Evolutionary conservation across 2,888 invertebrate species (phyloP), one percentile per base, ranked within the genome.

Genomic region (Mesopsocus fuscifrons): DNA sequence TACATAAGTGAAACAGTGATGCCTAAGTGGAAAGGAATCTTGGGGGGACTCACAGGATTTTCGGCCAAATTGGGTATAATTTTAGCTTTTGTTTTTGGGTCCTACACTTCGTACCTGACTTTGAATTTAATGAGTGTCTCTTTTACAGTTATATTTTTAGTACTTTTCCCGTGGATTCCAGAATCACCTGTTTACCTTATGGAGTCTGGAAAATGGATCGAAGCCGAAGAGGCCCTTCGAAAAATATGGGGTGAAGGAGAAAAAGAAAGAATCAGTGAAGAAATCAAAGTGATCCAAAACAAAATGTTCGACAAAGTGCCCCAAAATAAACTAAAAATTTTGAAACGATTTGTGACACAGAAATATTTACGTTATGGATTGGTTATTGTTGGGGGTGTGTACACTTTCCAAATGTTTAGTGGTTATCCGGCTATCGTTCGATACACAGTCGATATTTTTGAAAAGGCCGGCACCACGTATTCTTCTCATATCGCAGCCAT

Each of bases 1-100:
- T 71, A 68, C 51, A 64, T 68, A 18, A 66, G 69, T 1, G 79
- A 79, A 56, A 66, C 73, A 0, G 64, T 73, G 1, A 69, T 72
- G 15, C 60, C 61, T 50, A 53, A 57, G 44, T 51, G 67, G 21
- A 55, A 74, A 49, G 74, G 74, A 0, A 53, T 65, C 6, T 53
- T 74, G 3, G 71, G 72, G 1, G 63, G 69, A 2, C 59, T 69
- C 51, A 66, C 69, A 45, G 65, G 68, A 42, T 53, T 69, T 17
- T 54, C 57, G 30, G 55, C 67, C 21, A 69, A 69, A 1, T 52
- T 58, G 0, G 68, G 68, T 1, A 66, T 66, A 33, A 52, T 68
- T 2, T 59, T 65, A 45, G 53, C 61, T 2, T 68, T 63, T 51
- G 44, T 65, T 2, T 55, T 63, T 49, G 75, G 67, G 20, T 71